Evolutionary conservation across 2,113 vertebrate species (phyloP).

Genomic region (Nestor notabilis): DNA sequence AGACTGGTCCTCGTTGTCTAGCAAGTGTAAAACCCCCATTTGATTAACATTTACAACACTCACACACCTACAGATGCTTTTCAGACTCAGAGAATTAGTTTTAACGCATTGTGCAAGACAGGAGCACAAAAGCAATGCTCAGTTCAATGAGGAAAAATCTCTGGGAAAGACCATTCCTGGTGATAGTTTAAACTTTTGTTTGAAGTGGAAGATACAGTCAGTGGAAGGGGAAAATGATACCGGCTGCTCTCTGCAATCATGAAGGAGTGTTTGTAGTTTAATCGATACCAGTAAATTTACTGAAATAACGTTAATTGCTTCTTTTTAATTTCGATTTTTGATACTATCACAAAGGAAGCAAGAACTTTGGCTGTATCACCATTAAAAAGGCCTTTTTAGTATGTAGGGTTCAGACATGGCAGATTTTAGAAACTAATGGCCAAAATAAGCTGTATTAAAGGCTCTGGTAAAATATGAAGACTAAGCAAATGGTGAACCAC

Average conservation of each 20-base stretch:
- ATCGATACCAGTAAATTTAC: constrained; percentile 34
- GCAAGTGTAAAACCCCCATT: constrained; percentile 51
- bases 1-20: constrained; percentile 69
- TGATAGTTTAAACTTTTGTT: not conserved
- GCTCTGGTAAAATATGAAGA: not conserved
- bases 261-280: constrained; percentile 14
- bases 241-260: not conserved
- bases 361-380: not conserved
- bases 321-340: not conserved
- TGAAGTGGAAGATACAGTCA: not conserved
- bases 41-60: constrained; percentile 79
- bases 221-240: not conserved
- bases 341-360: constrained; percentile 16
- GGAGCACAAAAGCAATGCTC: not conserved
- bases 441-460: constrained; percentile 59
- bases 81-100: constrained; percentile 47
- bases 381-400: not conserved
- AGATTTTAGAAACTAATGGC: constrained; percentile 46
- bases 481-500: not conserved
- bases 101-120: constrained; percentile 39
- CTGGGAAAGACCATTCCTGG: not conserved
- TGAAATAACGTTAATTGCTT: not conserved
- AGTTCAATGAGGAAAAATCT: not conserved
- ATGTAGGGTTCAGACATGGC: constrained; percentile 10
- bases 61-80: constrained; percentile 49